Evolutionary conservation across 2,113 vertebrate species (phyloP).

Genomic region (Anolis sagrei): DNA sequence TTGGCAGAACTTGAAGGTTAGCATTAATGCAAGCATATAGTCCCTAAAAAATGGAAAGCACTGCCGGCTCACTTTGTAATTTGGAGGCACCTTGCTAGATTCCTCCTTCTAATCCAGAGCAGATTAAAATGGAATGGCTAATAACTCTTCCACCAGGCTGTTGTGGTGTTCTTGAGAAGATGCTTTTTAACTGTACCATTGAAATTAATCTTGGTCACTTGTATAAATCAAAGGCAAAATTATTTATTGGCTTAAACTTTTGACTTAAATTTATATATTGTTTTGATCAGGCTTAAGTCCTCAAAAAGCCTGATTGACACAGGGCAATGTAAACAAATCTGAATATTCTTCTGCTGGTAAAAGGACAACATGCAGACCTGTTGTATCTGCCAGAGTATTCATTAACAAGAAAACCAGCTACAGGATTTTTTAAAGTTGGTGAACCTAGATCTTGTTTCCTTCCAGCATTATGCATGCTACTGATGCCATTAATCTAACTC

Average conservation of each 20-base stretch:
- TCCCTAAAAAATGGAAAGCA: neutral
- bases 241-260: neutral
- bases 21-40: neutral
- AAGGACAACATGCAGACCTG: neutral
- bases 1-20: neutral
- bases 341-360: neutral
- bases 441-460: neutral
- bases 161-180: neutral
- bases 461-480: neutral
- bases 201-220: neutral
- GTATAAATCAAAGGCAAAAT: neutral
- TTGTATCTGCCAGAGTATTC: neutral
- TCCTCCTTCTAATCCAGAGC: neutral
- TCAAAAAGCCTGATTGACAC: neutral
- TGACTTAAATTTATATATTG: neutral
- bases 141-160: neutral
- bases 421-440: neutral
- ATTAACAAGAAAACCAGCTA: neutral
- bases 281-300: neutral
- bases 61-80: neutral
- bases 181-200: neutral
- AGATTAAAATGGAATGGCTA: neutral
- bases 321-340: neutral
- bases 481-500: neutral
- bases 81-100: neutral